These are phyloP conservation scores for Aratinga solstitialis DNA, from an alignment of 2,797 vertebrate genomes.

Conservation along the genomic window DNA sequence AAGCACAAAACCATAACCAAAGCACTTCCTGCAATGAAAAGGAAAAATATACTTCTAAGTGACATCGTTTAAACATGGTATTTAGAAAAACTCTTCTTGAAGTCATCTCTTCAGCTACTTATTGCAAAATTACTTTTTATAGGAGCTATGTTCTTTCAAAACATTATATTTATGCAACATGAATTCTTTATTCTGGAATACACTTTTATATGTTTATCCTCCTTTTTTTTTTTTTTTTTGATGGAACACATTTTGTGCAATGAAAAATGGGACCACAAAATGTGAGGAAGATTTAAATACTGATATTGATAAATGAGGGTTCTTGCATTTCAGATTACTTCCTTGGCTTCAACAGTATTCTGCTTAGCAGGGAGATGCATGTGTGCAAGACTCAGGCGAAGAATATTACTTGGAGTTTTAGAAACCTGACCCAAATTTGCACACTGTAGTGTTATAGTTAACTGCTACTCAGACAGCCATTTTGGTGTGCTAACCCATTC, in stretches of 20 bases:
- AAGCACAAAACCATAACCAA: neutral
- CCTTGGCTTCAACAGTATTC: neutral
- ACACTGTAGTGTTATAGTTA: neutral
- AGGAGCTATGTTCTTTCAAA: neutral
- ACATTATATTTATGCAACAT: neutral
- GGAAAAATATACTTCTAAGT: neutral
- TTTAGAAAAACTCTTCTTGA: neutral
- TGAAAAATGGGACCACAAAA: neutral
- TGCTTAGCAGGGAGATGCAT: neutral
- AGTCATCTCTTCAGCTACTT: neutral
- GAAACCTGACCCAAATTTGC: neutral
- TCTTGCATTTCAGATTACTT: neutral
- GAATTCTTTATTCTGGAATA: neutral
- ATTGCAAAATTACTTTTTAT: neutral
- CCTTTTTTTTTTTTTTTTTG: neutral
- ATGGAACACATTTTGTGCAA: neutral
- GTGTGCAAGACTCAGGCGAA: neutral
- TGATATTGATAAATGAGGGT: neutral
- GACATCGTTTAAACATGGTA: neutral
- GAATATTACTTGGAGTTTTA: neutral
- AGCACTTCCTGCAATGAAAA: neutral
- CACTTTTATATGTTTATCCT: neutral
- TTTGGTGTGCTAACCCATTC: neutral
- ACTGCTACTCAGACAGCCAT: neutral
- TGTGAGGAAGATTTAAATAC: neutral